These are phyloP conservation scores for Trichopria drosophilae DNA, from an alignment of 2,888 invertebrate genomes.

Conservation along the genomic window DNA sequence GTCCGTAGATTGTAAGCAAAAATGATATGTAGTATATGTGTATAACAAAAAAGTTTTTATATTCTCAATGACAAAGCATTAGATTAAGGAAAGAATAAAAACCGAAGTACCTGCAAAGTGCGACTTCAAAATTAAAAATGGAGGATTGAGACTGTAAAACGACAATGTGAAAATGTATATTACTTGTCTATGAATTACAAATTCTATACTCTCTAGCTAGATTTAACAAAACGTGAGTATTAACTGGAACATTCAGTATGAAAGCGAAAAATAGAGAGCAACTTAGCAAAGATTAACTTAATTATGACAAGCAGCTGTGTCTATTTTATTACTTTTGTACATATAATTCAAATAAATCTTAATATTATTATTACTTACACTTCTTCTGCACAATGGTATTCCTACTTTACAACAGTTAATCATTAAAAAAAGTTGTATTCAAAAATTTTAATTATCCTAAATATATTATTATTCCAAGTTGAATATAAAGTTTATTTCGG, in stretches of 20 bases:
- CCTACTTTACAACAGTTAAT: conserved; percentile 1
- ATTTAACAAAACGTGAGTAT: conserved; percentile 46
- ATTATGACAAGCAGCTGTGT: conserved; percentile 28
- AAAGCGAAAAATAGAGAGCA: conserved; percentile 37
- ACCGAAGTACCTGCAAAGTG: no score
- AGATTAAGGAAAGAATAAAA: no score
- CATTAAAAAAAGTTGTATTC: neutral
- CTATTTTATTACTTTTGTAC: conserved; percentile 51
- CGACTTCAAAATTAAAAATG: no score
- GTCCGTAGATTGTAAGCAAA: neutral
- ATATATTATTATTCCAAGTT: no score
- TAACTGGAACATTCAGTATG: conserved; percentile 44
- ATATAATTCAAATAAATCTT: conserved; percentile 51
- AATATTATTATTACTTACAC: conserved; percentile 34
- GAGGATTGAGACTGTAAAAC: no score
- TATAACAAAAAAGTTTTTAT: no score
- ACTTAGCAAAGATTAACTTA: conserved; percentile 33
- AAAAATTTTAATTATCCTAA: no score
- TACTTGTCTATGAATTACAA: neutral
- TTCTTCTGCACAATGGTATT: no score
- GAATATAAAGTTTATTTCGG: no score
- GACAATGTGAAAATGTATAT: no score
- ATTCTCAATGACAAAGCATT: no score
- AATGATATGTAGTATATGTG: no score
- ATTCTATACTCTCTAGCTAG: conserved; percentile 22